Evolutionary conservation across 2,888 invertebrate species (phyloP).

Genomic region (Epinotia brunnichana): DNA sequence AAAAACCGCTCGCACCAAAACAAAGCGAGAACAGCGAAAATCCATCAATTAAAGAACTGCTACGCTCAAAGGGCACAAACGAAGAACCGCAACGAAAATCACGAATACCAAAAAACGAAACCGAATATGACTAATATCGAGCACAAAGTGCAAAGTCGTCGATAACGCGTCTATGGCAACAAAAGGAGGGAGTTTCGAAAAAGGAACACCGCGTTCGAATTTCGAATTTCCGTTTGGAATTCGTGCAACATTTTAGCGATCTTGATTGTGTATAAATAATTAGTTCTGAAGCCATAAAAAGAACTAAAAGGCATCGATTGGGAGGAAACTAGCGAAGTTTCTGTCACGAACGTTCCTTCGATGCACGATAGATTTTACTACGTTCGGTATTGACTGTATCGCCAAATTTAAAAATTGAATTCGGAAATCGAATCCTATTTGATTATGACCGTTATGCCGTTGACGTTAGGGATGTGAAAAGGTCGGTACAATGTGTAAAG

Average conservation of each 20-base stretch:
- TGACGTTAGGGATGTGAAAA: conserved; percentile 47
- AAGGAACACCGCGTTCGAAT: conserved; percentile 59
- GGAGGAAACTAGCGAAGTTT: conserved; percentile 68
- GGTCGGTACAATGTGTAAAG: conserved; percentile 47
- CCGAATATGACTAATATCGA: conserved; percentile 77
- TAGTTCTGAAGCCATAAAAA: conserved; percentile 64
- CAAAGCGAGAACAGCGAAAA: conserved; percentile 68
- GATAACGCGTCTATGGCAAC: conserved; percentile 69
- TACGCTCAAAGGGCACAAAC: conserved; percentile 79
- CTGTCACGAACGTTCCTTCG: conserved; percentile 73
- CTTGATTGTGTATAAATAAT: conserved; percentile 72
- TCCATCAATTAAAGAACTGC: conserved; percentile 81
- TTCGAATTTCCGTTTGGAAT: conserved; percentile 51
- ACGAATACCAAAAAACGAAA: conserved; percentile 64
- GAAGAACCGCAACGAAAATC: conserved; percentile 79
- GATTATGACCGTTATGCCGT: conserved; percentile 53
- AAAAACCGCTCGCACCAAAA: conserved; percentile 62
- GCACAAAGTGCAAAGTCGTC: conserved; percentile 79
- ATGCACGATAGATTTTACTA: conserved; percentile 80
- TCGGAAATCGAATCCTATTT: conserved; percentile 45
- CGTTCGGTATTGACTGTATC: conserved; percentile 60
- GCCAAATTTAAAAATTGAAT: conserved; percentile 36
- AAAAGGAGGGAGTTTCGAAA: conserved; percentile 71
- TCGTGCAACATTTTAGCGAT: conserved; percentile 49
- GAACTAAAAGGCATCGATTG: conserved; percentile 75